phyloP scores from a whole-genome alignment of 2,113 vertebrate genomes.

The Pterophyllum scalare region DNA sequence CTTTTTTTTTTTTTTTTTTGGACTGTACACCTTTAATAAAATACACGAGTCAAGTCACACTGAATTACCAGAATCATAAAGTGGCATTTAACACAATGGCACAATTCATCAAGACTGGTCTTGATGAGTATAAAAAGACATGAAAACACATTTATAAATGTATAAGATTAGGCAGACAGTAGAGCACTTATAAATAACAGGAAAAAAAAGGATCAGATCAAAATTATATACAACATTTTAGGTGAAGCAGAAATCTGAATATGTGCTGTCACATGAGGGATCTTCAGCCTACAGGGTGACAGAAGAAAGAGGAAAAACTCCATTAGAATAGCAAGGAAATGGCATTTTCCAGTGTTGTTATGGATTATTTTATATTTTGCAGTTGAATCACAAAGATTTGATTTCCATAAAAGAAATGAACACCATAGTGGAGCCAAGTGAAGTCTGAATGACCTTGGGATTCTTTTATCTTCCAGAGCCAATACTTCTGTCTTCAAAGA shows the following conservation, averaged over 20 bases:
- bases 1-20: neutral
- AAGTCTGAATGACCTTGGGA: constrained; percentile 31
- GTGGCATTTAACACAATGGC: constrained; percentile 42
- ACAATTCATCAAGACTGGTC: constrained; percentile 25
- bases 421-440: neutral
- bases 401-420: neutral
- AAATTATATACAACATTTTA: constrained; percentile 57
- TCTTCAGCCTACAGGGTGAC: constrained; percentile 13
- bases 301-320: neutral
- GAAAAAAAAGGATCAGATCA: constrained; percentile 36
- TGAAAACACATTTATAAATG: constrained; percentile 47
- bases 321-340: neutral
- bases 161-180: constrained; percentile 20
- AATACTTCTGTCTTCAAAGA: constrained; percentile 97
- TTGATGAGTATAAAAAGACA: constrained; percentile 53
- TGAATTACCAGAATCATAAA: constrained; percentile 3
- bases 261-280: constrained; percentile 13
- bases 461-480: constrained; percentile 91
- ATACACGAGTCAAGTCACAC: constrained; percentile 25
- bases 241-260: constrained; percentile 17
- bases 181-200: constrained; percentile 68
- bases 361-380: neutral
- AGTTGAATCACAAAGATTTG: neutral
- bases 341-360: neutral
- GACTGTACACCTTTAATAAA: constrained; percentile 26